These are phyloP conservation scores for Protobothrops mucrosquamatus DNA, from an alignment of 2,113 vertebrate species.

Conservation along the genomic window DNA sequence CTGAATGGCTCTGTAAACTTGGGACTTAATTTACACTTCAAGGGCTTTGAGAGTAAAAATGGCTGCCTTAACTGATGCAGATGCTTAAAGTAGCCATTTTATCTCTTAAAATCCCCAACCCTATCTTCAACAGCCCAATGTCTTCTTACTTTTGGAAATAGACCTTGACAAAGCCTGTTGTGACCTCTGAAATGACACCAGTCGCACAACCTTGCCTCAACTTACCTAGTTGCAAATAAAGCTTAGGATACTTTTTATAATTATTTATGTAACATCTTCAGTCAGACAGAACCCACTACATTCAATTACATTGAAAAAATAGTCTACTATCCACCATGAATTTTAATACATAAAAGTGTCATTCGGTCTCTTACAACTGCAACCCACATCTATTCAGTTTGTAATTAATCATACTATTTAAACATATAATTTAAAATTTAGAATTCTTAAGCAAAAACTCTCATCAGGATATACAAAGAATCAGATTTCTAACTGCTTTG, in stretches of 20 bases:
- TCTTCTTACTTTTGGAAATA: neutral
- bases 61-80: neutral
- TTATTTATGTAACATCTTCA: constrained; percentile 24
- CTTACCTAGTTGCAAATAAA: constrained; percentile 25
- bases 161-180: neutral
- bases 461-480: constrained; percentile 17
- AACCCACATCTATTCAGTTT: constrained; percentile 12
- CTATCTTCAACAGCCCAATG: neutral
- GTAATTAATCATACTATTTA: constrained; percentile 24
- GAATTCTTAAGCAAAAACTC: constrained; percentile 27
- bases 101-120: neutral
- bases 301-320: constrained; percentile 9
- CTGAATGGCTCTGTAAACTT: neutral
- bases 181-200: neutral
- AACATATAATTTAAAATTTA: constrained; percentile 32
- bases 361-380: constrained; percentile 24
- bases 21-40: neutral
- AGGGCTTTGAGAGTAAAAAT: neutral
- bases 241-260: constrained; percentile 14
- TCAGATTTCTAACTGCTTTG: constrained; percentile 12
- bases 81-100: neutral
- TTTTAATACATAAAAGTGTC: neutral
- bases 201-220: neutral
- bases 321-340: constrained; percentile 20
- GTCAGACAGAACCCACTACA: neutral